Conservation (phyloP, 2,888 invertebrate species). For the Anoplius nigerrimus region DNA sequence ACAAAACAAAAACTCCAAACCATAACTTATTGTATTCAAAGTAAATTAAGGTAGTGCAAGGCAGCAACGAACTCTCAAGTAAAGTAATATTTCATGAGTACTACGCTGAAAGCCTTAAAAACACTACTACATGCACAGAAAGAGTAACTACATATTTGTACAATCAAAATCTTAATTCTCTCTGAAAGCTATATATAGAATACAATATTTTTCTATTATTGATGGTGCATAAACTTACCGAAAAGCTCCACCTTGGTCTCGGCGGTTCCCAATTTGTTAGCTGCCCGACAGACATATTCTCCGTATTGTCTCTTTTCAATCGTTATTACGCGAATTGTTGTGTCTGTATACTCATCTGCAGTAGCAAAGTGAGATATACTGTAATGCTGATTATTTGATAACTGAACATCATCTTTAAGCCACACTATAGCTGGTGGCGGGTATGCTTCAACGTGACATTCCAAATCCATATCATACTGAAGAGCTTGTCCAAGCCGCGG, state of each 20-base stretch:
- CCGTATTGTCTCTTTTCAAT: constrained; percentile 94
- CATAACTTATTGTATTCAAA: not conserved
- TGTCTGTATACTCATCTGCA: constrained; percentile 94
- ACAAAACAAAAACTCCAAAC: constrained; percentile 20
- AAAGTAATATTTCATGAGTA: no score
- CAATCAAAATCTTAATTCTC: not conserved
- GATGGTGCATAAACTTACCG: constrained; percentile 82
- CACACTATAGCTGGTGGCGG: constrained; percentile 95
- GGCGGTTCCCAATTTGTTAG: constrained; percentile 90
- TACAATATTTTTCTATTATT: not conserved
- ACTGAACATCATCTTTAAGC: constrained; percentile 88
- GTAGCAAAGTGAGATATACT: constrained; percentile 93
- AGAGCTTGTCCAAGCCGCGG: constrained; percentile 91
- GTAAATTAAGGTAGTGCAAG: no score
- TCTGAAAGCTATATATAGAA: not conserved
- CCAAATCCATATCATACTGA: constrained; percentile 95
- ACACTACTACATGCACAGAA: constrained; percentile 1
- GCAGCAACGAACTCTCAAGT: no score
- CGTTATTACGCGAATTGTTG: constrained; percentile 90
- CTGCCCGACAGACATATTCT: constrained; percentile 89
- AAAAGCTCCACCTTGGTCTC: constrained; percentile 88
- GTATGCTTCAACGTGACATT: constrained; percentile 96
- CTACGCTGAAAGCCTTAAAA: not conserved
- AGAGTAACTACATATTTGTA: no score
- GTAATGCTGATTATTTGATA: constrained; percentile 94